Evolutionary conservation across 2,797 vertebrate species (phyloP).

Genomic region (Channa striata): DNA sequence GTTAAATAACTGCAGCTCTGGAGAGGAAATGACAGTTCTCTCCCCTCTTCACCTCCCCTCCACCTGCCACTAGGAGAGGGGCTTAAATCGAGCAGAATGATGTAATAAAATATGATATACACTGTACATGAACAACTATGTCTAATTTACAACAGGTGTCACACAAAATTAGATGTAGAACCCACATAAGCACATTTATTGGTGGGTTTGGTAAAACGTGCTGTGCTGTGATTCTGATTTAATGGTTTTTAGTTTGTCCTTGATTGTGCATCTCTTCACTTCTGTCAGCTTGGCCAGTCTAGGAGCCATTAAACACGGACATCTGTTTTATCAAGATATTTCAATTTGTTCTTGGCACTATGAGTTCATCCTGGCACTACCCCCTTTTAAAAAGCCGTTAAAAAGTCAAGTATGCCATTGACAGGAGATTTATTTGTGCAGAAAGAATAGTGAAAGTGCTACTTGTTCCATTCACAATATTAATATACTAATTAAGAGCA

Average conservation of each 20-base stretch:
- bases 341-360: slow-evolving; percentile 13
- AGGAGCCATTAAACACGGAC: slow-evolving; percentile 19
- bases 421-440: not conserved
- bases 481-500: not conserved
- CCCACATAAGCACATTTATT: not conserved
- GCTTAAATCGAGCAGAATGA: too few species aligned
- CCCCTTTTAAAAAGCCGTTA: slow-evolving; percentile 16
- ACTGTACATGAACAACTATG: not conserved
- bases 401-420: slow-evolving; percentile 16
- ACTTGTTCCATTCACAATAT: not conserved
- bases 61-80: not conserved
- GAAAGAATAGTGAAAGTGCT: not conserved
- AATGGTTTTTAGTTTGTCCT: not conserved
- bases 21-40: slow-evolving; percentile 48
- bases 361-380: slow-evolving; percentile 2
- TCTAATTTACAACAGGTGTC: not conserved
- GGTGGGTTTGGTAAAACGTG: not conserved
- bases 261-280: slow-evolving; percentile 9
- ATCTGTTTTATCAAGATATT: slow-evolving; percentile 25
- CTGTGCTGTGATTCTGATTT: not conserved
- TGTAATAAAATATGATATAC: too few species aligned
- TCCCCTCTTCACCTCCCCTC: not conserved
- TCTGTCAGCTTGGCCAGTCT: slow-evolving; percentile 21
- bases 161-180: not conserved
- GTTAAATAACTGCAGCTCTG: slow-evolving; percentile 23